These are phyloP conservation scores for Pundamilia nyererei DNA, from an alignment of 2,113 vertebrate genomes.

Conservation along the genomic window DNA sequence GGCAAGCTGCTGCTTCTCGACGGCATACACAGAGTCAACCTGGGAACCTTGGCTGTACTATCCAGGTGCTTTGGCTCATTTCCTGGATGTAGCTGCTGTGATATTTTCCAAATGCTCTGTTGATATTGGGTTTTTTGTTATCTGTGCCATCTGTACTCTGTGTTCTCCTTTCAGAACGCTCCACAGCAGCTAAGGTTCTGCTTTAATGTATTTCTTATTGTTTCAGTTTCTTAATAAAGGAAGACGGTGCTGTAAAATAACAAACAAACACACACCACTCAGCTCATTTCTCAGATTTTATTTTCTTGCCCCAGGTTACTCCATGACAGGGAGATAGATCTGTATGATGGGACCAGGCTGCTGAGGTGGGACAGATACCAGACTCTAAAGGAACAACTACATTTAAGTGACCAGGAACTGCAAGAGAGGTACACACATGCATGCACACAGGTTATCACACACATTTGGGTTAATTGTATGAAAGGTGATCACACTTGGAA, in stretches of 20 bases:
- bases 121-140: background rate
- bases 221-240: background rate
- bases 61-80: slow-evolving; percentile 76
- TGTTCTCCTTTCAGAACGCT: background rate
- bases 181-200: background rate
- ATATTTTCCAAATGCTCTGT: background rate
- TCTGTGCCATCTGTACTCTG: background rate
- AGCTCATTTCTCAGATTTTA: background rate
- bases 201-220: background rate
- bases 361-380: slow-evolving; percentile 87
- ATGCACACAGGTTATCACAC: background rate
- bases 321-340: slow-evolving; percentile 89
- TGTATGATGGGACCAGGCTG: slow-evolving; percentile 88
- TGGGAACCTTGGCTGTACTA: slow-evolving; percentile 87
- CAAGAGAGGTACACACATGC: slow-evolving; percentile 73
- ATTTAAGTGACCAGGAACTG: slow-evolving; percentile 80
- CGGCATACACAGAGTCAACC: slow-evolving; percentile 89
- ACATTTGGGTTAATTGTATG: background rate
- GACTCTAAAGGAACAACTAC: slow-evolving; percentile 79
- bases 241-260: background rate
- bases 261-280: background rate
- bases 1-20: slow-evolving; percentile 91
- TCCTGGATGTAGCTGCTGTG: background rate
- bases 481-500: background rate
- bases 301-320: slow-evolving; percentile 75